Conservation (phyloP, 2,113 vertebrate genomes). For the Verasper variegatus region DNA sequence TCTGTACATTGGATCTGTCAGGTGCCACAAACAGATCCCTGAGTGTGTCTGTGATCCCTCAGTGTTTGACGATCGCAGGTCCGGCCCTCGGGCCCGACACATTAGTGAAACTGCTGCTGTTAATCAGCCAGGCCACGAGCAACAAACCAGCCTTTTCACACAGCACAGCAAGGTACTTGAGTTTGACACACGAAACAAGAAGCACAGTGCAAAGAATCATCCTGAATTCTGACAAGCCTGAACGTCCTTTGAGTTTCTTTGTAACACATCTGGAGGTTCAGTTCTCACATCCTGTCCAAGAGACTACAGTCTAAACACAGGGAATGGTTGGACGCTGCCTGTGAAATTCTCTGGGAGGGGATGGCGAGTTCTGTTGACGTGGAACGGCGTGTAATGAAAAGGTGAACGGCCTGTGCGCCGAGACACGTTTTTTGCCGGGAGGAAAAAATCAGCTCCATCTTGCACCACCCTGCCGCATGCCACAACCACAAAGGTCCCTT, state of each 20-base stretch:
- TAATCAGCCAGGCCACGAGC: constrained; percentile 35
- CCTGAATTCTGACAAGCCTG: neutral
- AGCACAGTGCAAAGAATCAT: neutral
- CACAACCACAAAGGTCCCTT: constrained; percentile 72
- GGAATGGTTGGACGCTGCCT: constrained; percentile 55
- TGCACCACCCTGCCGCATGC: constrained; percentile 74
- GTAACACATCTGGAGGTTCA: constrained; percentile 25
- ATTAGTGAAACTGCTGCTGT: constrained; percentile 42
- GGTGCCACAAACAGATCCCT: constrained; percentile 17
- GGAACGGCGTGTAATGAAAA: constrained; percentile 61
- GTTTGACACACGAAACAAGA: constrained; percentile 11
- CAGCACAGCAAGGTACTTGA: neutral
- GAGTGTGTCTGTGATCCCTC: constrained; percentile 17
- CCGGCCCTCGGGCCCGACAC: constrained; percentile 7
- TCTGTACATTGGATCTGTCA: constrained; percentile 5
- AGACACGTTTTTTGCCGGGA: constrained; percentile 47
- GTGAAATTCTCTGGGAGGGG: constrained; percentile 68
- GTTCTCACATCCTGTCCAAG: constrained; percentile 49
- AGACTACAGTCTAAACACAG: constrained; percentile 65
- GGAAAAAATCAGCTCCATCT: constrained; percentile 55
- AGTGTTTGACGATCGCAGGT: constrained; percentile 24
- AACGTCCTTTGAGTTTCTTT: constrained; percentile 19
- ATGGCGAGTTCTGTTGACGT: constrained; percentile 67
- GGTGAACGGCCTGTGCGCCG: constrained; percentile 51
- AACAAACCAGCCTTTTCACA: constrained; percentile 27